A percentile compares a stretch with the other conserved stretches of the same genome.
These are phyloP conservation scores for Thermophis baileyi DNA, from an alignment of 2,113 vertebrate species.

Conservation along the genomic window DNA sequence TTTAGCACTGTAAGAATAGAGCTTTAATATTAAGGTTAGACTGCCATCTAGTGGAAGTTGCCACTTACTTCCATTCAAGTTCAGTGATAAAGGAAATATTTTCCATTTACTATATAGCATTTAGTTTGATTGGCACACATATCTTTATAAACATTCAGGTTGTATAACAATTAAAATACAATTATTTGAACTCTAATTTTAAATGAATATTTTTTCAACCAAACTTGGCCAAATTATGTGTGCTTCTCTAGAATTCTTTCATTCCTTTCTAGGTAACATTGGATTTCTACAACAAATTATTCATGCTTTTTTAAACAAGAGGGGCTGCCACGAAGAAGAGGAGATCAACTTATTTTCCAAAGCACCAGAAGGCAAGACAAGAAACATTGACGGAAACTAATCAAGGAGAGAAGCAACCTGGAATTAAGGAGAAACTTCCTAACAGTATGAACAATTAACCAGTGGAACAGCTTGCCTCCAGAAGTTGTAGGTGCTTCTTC, in stretches of 20 bases:
- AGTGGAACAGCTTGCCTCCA: neutral
- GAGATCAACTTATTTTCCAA: neutral
- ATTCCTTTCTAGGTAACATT: neutral
- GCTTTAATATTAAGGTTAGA: neutral
- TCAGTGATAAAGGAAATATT: neutral
- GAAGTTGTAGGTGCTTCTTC: neutral
- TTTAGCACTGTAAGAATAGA: neutral
- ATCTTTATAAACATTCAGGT: neutral
- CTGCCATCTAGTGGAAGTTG: slow-evolving; percentile 50
- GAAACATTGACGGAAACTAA: neutral
- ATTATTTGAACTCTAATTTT: neutral
- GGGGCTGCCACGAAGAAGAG: neutral
- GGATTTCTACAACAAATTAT: neutral
- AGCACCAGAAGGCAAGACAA: neutral
- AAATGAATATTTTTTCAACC: neutral
- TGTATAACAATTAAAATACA: neutral
- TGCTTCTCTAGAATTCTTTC: neutral
- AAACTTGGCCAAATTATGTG: neutral
- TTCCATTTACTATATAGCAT: neutral
- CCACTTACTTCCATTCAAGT: neutral
- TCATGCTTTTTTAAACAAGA: neutral
- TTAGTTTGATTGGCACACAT: neutral
- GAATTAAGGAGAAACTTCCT: neutral
- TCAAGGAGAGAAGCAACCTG: neutral
- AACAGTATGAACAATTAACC: neutral